Base-by-base conservation (phyloP, 2,888 invertebrate species). In the Scaptodrosophila latifasciaeformis region DNA sequence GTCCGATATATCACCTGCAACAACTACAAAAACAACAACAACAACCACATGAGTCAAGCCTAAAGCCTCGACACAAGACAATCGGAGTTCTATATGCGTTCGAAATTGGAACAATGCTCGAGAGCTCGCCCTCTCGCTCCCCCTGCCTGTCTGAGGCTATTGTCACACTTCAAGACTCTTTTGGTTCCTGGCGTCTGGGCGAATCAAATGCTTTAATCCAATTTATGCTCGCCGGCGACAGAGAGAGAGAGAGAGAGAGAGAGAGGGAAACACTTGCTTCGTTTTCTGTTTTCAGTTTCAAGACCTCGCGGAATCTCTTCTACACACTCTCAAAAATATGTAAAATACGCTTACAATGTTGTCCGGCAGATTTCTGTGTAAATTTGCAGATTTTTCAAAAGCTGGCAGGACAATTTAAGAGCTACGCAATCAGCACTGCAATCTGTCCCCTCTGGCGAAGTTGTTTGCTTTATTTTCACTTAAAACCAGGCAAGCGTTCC, bases 391-490 rank as follows among this genome's bases (percentile, higher is more conserved):
- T 72, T 70, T 67, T 75, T 71, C 71, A 75, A 78, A 81, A 67
- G 81, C 75, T 81, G 83, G 77, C 83, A 82, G 83, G 70, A 81
- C 78, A 82, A 83, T 82, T 83, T 82, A 82, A 82, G 81, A 82
- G 83, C 82, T 68, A 68, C 74, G 78, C 82, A 83, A 82, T 82
- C 82, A 82, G 74, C 74, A 70, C 67, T 70, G 62, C 69, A 67
- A 83, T 82, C 83, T 82, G 56, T 48, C n/a, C n/a, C n/a, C n/a
- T n/a, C n/a, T n/a, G n/a, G n/a, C n/a, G n/a, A n/a, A n/a, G n/a
- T n/a, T n/a, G n/a, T n/a, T n/a, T n/a, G n/a, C n/a, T n/a, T n/a
- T n/a, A 46, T 59, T 56, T 56, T 54, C 56, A 62, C 62, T 61
- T 61, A 59, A 55, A n/a, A n/a, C 45, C 52, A 21, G 30, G 18